Percentiles rank a stretch among this genome's conserved stretches.
Conservation (phyloP, 2,113 vertebrate genomes). For the Porphyrio hochstetteri region DNA sequence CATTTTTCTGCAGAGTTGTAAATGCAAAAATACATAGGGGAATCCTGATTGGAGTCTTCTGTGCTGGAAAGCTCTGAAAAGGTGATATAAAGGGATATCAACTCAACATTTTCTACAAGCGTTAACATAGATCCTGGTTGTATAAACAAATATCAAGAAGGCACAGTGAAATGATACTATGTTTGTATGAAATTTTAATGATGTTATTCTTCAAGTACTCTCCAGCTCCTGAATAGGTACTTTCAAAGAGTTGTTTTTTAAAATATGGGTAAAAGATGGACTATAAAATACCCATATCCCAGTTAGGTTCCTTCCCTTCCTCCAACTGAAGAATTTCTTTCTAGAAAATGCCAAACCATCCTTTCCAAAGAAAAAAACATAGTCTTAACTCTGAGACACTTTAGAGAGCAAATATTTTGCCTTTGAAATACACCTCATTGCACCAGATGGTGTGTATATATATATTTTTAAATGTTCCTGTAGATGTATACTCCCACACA, state of each 20-base stretch:
- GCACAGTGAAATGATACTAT: background rate
- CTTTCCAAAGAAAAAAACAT: background rate
- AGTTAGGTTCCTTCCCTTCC: background rate
- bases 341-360: constrained; percentile 12
- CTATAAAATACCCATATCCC: background rate
- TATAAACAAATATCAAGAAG: constrained; percentile 7
- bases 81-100: background rate
- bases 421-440: constrained; percentile 57
- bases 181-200: constrained; percentile 19
- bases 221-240: background rate
- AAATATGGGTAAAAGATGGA: background rate
- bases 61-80: background rate
- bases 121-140: background rate
- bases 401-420: constrained; percentile 61
- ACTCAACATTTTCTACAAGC: background rate
- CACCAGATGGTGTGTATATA: constrained; percentile 60
- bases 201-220: background rate
- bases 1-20: background rate
- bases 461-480: constrained; percentile 63
- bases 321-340: background rate
- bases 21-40: background rate
- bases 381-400: background rate
- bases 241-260: background rate
- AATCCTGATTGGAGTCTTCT: background rate
- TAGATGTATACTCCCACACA: constrained; percentile 52